These are phyloP conservation scores for Phyllotreta striolata DNA, from an alignment of 2,888 invertebrate species.

Conservation along the genomic window DNA sequence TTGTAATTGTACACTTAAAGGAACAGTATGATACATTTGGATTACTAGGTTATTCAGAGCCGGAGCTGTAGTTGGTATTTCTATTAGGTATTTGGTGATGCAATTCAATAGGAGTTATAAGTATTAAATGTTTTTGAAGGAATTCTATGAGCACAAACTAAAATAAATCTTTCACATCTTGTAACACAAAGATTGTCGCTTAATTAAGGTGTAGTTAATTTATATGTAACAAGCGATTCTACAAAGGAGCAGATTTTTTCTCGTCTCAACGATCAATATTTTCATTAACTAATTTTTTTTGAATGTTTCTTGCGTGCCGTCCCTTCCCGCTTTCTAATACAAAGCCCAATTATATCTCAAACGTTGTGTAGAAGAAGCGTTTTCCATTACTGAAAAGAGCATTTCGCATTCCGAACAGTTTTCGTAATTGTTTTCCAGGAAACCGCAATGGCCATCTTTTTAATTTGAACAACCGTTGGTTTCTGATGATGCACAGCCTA, in stretches of 20 bases:
- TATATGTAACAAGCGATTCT: not conserved
- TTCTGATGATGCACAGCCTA: constrained; percentile 49
- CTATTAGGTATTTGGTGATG: no score
- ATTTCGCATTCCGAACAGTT: constrained; percentile 38
- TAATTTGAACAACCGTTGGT: constrained; percentile 54
- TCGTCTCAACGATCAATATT: no score
- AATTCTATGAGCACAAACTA: no score
- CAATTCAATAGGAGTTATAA: no score
- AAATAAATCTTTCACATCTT: no score
- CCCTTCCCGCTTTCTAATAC: not conserved
- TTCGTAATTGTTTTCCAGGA: constrained; percentile 48
- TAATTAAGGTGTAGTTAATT: not conserved
- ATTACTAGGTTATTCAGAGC: no score
- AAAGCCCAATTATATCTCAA: constrained; percentile 11
- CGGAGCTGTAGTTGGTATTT: no score
- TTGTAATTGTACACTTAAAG: no score
- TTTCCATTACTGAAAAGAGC: constrained; percentile 36
- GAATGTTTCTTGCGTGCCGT: not conserved
- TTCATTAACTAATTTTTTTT: not conserved
- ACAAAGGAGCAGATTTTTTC: not conserved
- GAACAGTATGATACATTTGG: no score
- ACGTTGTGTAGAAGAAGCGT: constrained; percentile 26
- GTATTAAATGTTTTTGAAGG: no score
- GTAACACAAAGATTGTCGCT: no score
- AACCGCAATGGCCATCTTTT: constrained; percentile 53